These are phyloP conservation scores for Leucophenga maculata DNA, from an alignment of 2,888 invertebrate species.

Conservation along the genomic window DNA sequence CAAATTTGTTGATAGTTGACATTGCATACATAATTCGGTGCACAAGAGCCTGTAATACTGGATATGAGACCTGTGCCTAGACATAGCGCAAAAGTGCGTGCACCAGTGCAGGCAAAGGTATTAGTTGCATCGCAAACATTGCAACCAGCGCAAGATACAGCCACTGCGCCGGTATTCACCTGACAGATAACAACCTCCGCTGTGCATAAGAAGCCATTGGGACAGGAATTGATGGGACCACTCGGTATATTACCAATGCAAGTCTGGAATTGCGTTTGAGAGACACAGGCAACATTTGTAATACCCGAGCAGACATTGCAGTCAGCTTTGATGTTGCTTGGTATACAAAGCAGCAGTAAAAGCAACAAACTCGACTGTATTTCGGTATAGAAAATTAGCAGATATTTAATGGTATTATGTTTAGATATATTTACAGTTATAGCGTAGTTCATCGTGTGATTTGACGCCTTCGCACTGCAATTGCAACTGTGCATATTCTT, in stretches of 20 bases:
- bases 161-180: neutral
- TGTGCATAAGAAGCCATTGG: conserved; percentile 40
- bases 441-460: conserved; percentile 34
- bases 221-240: conserved; percentile 41
- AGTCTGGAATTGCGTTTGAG: conserved; percentile 34
- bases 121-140: conserved; percentile 32
- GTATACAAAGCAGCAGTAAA: neutral
- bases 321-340: conserved; percentile 24
- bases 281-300: conserved; percentile 39
- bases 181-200: conserved; percentile 35
- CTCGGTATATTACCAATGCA: conserved; percentile 36
- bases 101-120: conserved; percentile 47
- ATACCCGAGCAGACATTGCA: conserved; percentile 45
- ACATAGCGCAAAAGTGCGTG: conserved; percentile 48
- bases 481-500: conserved; percentile 25
- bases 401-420: too few relatives aligned
- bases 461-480: conserved; percentile 16
- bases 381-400: too few relatives aligned
- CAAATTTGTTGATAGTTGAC: conserved; percentile 41
- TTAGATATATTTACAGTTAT: too few relatives aligned
- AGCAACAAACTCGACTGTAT: neutral
- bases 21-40: conserved; percentile 39
- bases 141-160: conserved; percentile 38
- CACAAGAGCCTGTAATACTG: conserved; percentile 42
- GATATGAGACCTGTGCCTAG: conserved; percentile 28